Evolutionary conservation across 2,888 invertebrate genomes (phyloP), one percentile per base, ranked within the genome.

Genomic region (Agrochola macilenta): DNA sequence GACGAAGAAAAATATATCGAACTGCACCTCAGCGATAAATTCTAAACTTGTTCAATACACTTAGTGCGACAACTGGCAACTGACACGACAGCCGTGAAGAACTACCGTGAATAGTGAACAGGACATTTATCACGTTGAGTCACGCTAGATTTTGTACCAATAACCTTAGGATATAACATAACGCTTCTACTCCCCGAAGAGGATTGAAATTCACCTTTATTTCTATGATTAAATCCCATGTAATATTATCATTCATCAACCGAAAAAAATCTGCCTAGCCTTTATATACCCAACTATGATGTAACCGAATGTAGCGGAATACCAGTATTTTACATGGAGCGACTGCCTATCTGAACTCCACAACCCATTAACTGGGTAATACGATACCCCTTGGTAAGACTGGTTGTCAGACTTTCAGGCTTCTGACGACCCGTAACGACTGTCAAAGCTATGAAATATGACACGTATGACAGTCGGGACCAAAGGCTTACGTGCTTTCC

Each of bases 11-110:
- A 83, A 76, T 79, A 76, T 66, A 57, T 69, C 11, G 39, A 63
- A 30, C 72, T 71, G 75, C 81, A 87, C 84, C 77, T 84, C 60
- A 54, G 76, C 76, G 7, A 84, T 85, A 79, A 84, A 87, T 81
- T 75, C 69, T 64, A 74, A 85, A 79, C 76, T 79, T 78, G 69
- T 87, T 84, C 79, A 88, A 87, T 88, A 84, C 82, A 87, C 81
- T 87, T 82, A 82, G 76, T 43, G 35, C 72, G 57, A 70, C 76
- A 73, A 82, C 87, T 69, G 74, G 78, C 54, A 54, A 81, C 75
- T 76, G 88, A 76, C 88, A 78, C 83, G 79, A 23, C 75, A 69
- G 77, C 58, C 77, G 74, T 79, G 79, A 80, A 63, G 73, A 77
- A 69, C 75, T 81, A 54, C 66, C 65, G 75, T 64, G 81, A 77